Evolutionary conservation across 1,140 invertebrate genomes (phyloP).

Genomic region (Parapsyche elsis): DNA sequence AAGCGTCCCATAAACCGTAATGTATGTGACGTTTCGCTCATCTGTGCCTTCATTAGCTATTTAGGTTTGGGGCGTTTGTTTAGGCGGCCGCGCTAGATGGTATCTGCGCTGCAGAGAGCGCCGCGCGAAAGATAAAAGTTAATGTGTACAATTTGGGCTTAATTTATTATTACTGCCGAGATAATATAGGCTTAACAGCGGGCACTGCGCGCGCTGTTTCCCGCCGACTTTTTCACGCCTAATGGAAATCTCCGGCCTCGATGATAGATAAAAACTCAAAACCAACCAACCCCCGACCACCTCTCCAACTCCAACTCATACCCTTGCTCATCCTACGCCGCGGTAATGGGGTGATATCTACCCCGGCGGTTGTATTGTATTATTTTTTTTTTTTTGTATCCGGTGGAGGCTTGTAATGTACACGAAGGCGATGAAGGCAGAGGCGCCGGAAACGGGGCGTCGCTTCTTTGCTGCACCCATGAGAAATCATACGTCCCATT

Average conservation of each 20-base stretch:
- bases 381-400: background rate
- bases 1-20: conserved; percentile 45
- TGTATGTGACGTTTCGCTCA: conserved; percentile 54
- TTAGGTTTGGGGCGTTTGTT: conserved; percentile 55
- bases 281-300: background rate
- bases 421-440: conserved; percentile 33
- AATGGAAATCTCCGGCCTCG: conserved; percentile 51
- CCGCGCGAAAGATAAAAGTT: conserved; percentile 55
- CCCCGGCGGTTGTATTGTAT: conserved; percentile 14
- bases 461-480: conserved; percentile 56
- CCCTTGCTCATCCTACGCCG: background rate
- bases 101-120: conserved; percentile 40
- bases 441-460: conserved; percentile 40
- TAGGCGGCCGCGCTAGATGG: conserved; percentile 54
- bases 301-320: too few relatives aligned
- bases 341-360: conserved; percentile 34
- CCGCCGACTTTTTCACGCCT: conserved; percentile 50
- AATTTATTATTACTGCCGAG: conserved; percentile 56
- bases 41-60: conserved; percentile 57
- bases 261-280: conserved; percentile 47
- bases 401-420: conserved; percentile 3
- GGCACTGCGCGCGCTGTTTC: conserved; percentile 39
- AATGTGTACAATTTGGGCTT: conserved; percentile 56
- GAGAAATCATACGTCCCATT: conserved; percentile 56
- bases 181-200: conserved; percentile 55